Evolutionary conservation across 1,140 invertebrate species (phyloP).

Genomic region (Bombus balteatus): DNA sequence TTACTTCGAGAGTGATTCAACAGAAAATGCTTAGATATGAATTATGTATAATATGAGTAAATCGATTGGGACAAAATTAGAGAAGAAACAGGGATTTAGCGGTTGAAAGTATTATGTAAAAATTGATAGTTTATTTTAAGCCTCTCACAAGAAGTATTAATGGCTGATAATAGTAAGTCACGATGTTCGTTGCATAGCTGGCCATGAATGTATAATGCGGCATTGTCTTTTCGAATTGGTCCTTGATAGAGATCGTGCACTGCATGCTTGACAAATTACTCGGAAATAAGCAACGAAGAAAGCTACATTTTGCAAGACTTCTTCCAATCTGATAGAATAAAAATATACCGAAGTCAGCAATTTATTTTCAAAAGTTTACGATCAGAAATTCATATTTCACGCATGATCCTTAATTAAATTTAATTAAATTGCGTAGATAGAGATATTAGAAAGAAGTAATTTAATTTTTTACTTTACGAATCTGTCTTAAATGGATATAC

Average conservation of each 20-base stretch:
- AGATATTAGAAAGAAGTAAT: no score
- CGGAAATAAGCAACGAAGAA: slow-evolving; percentile 14
- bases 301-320: not conserved
- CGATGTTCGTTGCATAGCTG: slow-evolving; percentile 16
- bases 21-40: not conserved
- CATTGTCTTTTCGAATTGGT: slow-evolving; percentile 63
- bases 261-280: slow-evolving; percentile 40
- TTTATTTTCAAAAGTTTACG: not conserved
- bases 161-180: slow-evolving; percentile 4
- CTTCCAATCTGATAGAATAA: not conserved
- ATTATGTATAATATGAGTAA: no score
- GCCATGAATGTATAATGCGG: slow-evolving; percentile 57
- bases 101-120: not conserved
- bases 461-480: no score
- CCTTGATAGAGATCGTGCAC: slow-evolving; percentile 25
- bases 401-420: no score
- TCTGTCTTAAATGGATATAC: no score
- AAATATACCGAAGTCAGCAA: not conserved
- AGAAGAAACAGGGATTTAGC: not conserved
- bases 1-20: not conserved
- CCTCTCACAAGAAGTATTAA: not conserved
- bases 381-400: no score
- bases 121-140: not conserved
- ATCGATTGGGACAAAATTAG: not conserved
- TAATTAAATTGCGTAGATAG: no score